Evolutionary conservation across 2,113 vertebrate species (phyloP).

Genomic region (Plotosus lineatus): DNA sequence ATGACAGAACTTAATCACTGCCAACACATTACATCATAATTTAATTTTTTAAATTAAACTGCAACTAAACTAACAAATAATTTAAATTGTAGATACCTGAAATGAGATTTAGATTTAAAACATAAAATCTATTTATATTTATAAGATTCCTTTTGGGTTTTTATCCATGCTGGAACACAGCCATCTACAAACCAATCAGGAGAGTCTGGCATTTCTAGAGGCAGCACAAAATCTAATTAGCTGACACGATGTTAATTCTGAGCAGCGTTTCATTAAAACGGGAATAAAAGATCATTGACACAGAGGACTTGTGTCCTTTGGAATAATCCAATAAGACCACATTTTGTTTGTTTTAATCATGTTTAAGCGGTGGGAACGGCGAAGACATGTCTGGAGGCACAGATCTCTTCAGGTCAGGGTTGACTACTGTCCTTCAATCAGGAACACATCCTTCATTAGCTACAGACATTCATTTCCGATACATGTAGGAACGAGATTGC

Average conservation of each 20-base stretch:
- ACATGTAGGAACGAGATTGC: neutral
- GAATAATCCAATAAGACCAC: constrained; percentile 71
- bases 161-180: constrained; percentile 54
- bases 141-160: constrained; percentile 50
- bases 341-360: constrained; percentile 74
- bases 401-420: constrained; percentile 66
- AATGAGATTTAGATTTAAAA: neutral
- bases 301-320: constrained; percentile 71
- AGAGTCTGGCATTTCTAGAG: constrained; percentile 64
- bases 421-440: constrained; percentile 67
- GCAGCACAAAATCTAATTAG: constrained; percentile 71
- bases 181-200: constrained; percentile 63
- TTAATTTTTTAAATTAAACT: neutral
- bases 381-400: constrained; percentile 61
- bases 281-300: constrained; percentile 64
- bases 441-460: constrained; percentile 14
- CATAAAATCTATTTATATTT: neutral
- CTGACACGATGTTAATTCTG: constrained; percentile 71
- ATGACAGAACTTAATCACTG: too few species aligned
- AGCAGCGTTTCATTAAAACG: constrained; percentile 73
- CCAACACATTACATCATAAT: too few species aligned
- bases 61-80: neutral
- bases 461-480: neutral
- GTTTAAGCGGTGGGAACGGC: constrained; percentile 66
- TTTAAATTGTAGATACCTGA: neutral